phyloP scores from a whole-genome alignment of 1,140 invertebrate genomes.

The Lineus longissimus region DNA sequence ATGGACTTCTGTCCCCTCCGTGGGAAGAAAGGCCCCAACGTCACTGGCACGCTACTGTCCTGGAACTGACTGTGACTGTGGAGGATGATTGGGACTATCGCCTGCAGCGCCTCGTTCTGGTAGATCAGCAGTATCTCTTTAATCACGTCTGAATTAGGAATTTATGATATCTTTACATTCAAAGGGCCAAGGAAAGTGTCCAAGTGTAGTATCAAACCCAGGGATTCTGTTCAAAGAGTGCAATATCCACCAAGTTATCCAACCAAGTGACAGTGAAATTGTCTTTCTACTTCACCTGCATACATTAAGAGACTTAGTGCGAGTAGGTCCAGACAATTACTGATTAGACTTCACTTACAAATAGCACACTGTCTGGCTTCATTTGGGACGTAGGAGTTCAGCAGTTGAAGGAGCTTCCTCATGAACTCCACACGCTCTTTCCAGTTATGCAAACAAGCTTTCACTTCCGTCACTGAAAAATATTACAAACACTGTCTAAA shows the following conservation, averaged over 20 bases:
- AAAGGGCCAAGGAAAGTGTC: slow-evolving; percentile 6
- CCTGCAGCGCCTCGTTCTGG: slow-evolving; percentile 74
- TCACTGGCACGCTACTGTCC: slow-evolving; percentile 63
- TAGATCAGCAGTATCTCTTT: slow-evolving; percentile 80
- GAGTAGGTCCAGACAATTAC: too few species aligned
- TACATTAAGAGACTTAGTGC: too few species aligned
- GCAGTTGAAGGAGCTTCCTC: slow-evolving; percentile 76
- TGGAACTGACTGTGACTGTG: slow-evolving; percentile 79
- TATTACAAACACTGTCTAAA: neutral
- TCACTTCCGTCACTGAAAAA: slow-evolving; percentile 48
- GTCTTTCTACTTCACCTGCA: too few species aligned
- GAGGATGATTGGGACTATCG: slow-evolving; percentile 76
- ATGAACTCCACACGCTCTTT: slow-evolving; percentile 84
- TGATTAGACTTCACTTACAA: too few species aligned
- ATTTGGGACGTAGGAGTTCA: slow-evolving; percentile 86
- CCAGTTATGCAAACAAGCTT: slow-evolving; percentile 48
- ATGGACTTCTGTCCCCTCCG: slow-evolving; percentile 60
- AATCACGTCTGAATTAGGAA: slow-evolving; percentile 65
- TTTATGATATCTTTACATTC: neutral
- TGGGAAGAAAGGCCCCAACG: slow-evolving; percentile 72
- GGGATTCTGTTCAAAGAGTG: too few species aligned
- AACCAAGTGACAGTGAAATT: too few species aligned
- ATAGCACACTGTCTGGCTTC: slow-evolving; percentile 76
- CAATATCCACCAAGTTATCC: too few species aligned
- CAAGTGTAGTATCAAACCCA: neutral